Conservation (phyloP, 2,113 vertebrate species). For the Boleophthalmus pectinirostris region DNA sequence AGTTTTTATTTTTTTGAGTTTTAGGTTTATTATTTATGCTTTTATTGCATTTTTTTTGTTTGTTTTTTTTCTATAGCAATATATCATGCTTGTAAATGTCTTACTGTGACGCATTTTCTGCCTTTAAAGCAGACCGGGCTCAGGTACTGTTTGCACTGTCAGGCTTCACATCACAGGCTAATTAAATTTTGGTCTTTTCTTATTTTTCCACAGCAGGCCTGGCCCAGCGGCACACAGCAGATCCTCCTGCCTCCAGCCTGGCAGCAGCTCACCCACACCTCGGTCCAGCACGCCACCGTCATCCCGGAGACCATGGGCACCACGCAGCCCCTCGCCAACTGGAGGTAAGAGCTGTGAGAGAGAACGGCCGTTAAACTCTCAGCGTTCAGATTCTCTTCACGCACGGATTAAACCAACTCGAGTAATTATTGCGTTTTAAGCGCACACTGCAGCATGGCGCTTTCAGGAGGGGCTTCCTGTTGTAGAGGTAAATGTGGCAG, state of each 20-base stretch:
- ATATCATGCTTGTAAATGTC: too few relatives aligned
- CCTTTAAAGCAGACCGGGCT: conserved; percentile 1
- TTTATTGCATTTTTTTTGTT: too few relatives aligned
- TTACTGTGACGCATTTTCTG: too few relatives aligned
- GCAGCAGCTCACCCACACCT: conserved; percentile 98
- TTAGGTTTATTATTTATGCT: too few relatives aligned
- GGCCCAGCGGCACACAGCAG: conserved; percentile 96
- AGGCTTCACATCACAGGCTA: conserved; percentile 5
- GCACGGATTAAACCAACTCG: background rate
- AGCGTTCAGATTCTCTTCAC: conserved; percentile 2
- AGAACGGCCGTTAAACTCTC: conserved; percentile 7
- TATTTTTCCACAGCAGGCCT: conserved; percentile 84
- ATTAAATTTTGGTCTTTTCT: conserved; percentile 3
- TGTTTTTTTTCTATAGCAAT: too few relatives aligned
- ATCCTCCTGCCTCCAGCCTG: conserved; percentile 95
- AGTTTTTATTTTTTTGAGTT: too few relatives aligned
- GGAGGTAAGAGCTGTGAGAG: conserved; percentile 84
- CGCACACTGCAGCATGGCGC: background rate
- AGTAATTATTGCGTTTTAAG: conserved; percentile 6
- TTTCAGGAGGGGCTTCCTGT: background rate
- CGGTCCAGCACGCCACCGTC: conserved; percentile 93
- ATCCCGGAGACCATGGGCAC: conserved; percentile 93
- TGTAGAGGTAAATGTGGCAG: conserved; percentile 12
- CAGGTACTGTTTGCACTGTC: background rate
- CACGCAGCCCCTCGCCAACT: conserved; percentile 91